Evolutionary conservation across 2,797 vertebrate species (phyloP).

Genomic region (Melanotaenia maccullochi): DNA sequence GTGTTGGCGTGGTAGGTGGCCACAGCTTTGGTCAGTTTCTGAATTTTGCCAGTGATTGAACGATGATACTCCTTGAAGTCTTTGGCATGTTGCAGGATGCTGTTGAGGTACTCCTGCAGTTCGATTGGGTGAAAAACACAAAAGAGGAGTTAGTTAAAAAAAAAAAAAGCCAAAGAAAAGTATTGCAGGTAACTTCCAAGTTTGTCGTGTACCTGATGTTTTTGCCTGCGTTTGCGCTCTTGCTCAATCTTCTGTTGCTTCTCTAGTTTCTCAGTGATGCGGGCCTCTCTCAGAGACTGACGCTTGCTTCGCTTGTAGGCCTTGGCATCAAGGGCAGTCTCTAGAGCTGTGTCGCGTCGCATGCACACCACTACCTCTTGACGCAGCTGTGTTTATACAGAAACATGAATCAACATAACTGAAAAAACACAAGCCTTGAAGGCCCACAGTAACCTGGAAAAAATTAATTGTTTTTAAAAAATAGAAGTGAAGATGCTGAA

Average conservation of each 20-base stretch:
- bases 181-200: background rate
- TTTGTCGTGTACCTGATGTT: slow-evolving; percentile 88
- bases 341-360: slow-evolving; percentile 94
- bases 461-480: no score
- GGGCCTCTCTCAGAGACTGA: slow-evolving; percentile 93
- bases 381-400: slow-evolving; percentile 83
- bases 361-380: slow-evolving; percentile 99
- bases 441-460: background rate
- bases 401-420: background rate
- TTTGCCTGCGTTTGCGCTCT: slow-evolving; percentile 95
- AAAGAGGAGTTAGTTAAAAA: background rate
- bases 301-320: slow-evolving; percentile 98
- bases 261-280: slow-evolving; percentile 98
- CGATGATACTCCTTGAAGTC: slow-evolving; percentile 98
- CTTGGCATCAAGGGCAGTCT: slow-evolving; percentile 95
- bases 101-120: slow-evolving; percentile 97
- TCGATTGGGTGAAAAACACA: background rate
- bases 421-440: background rate
- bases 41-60: slow-evolving; percentile 93
- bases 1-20: slow-evolving; percentile 98
- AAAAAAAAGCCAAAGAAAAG: background rate
- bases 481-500: background rate
- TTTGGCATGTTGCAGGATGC: slow-evolving; percentile 98
- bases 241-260: slow-evolving; percentile 99
- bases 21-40: slow-evolving; percentile 96